Evolutionary conservation across 2,113 vertebrate genomes (phyloP), one percentile per base, ranked within the genome.

Genomic region (Aphelocoma coerulescens): DNA sequence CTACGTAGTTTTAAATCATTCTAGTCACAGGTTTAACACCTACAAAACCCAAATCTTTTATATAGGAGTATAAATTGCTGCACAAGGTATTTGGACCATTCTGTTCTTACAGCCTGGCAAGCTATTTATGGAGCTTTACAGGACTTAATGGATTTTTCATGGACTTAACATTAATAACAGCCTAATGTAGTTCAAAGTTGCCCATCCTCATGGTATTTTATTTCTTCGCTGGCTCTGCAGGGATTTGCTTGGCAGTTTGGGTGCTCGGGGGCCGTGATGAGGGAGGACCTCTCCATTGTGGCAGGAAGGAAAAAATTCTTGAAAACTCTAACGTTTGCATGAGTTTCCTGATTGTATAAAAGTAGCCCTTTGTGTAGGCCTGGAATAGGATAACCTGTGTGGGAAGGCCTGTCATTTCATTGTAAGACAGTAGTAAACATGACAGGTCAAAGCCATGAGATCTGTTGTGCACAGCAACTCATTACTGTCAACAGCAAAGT

Each of bases 251-350:
- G 7, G 52, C 23, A 27, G 11, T 30, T 88, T 13, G 59, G 63
- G n/a, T 72, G 66, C 26, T 74, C 0, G 0, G 37, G n/a, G 8
- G 4, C 23, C 43, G 49, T 39, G 10, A 15, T 26, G 59, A 67
- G 9, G 37, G 37, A 52, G 12, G 11, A 23, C 9, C 13, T 41
- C 24, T 72, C 35, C 21, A 3, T 37, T 2, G 3, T 65, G 44
- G 43, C 49, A 32, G 16, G 41, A 48, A 30, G 13, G 26, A 19
- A 28, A 33, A 30, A 24, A 16, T 1, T 27, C 28, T 39, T 44
- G 22, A 86, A 54, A 85, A 20, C 26, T 30, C 21, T 8, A 1
- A 6, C 16, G 10, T 46, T 51, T 55, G 54, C 1, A 0, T 6
- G 21, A 24, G 24, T 79, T 69, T 82, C 19, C 43, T 49, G 51